Base-by-base conservation (phyloP, 2,888 invertebrate species). In the Aspidiotus rigidus region DNA sequence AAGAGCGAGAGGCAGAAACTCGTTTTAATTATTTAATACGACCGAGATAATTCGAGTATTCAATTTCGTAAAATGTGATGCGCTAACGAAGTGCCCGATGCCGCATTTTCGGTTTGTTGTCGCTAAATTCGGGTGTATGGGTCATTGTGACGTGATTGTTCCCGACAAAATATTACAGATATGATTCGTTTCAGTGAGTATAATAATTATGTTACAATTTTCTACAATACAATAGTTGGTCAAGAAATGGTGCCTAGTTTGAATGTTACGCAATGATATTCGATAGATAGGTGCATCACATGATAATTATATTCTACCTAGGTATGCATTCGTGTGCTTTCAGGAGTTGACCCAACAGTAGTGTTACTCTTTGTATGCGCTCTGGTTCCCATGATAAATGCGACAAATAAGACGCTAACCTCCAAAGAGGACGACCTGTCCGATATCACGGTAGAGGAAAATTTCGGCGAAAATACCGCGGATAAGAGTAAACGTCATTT, bases 401-500 rank as follows among this genome's bases (percentile, higher is more conserved):
- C n/a, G 15, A 39, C 64, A 8, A 55, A 64, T 57, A 39, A 57
- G 17, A 64, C 64, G 2, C 17, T 64, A 16, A 42, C 10, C 7
- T 15, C 16, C 10, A 64, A 64, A 42, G 64, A 64, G 44, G 28
- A 28, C 28, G 59, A 59, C 6, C 16, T 40, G 9, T 41, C 64
- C 15, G 42, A 42, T 64, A 42, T 57, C 1, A 44, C 40, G 11
- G 9, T 64, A 1, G 40, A 40, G 16, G 56, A 56, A 11, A 56
- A 64, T 16, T 39, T 41, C 11, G 44, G 42, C 17, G 40, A 42
- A 41, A 16, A 55, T 42, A 15, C 2, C 13, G 44, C 42, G 1
- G 42, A 40, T 7, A 64, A 64, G 40, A 55, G 44, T 57, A 64
- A 64, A 64, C 55, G 64, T 56, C 56, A 64, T 7, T 7, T 64